Evolutionary conservation across 2,113 vertebrate species (phyloP).

Genomic region (Sebastes schlegelii): DNA sequence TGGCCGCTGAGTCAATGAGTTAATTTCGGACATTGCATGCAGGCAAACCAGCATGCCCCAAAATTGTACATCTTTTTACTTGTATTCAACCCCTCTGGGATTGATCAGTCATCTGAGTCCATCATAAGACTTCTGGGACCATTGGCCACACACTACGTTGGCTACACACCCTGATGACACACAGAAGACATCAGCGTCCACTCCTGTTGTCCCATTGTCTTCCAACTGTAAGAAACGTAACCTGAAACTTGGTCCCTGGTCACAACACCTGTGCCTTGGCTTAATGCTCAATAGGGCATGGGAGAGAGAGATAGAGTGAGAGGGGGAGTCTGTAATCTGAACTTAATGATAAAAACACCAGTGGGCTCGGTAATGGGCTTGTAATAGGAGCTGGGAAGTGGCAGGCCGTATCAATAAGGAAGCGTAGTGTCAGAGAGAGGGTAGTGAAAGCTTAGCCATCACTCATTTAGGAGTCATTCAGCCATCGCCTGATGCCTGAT

Average conservation of each 20-base stretch:
- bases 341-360: constrained; percentile 75
- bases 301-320: constrained; percentile 53
- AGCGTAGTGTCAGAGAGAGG: constrained; percentile 57
- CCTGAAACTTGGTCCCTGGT: constrained; percentile 44
- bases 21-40: too few species aligned
- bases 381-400: constrained; percentile 80
- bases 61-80: background rate
- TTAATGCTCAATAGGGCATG: constrained; percentile 73
- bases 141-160: constrained; percentile 35
- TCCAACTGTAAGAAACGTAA: constrained; percentile 57
- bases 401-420: constrained; percentile 61
- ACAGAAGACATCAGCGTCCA: constrained; percentile 22
- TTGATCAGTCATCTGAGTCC: background rate
- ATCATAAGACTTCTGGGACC: background rate
- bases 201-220: constrained; percentile 54
- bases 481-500: constrained; percentile 69
- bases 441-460: constrained; percentile 70
- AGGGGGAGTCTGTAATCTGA: constrained; percentile 75
- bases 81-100: background rate
- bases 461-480: constrained; percentile 67
- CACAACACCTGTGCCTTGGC: constrained; percentile 75
- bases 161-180: background rate
- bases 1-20: too few species aligned
- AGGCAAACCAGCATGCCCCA: background rate
- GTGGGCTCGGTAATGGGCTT: constrained; percentile 68